A percentile compares a stretch with the other conserved stretches of the same genome.
Evolutionary conservation across 2,797 vertebrate genomes (phyloP).

Genomic region (Squalus acanthias): DNA sequence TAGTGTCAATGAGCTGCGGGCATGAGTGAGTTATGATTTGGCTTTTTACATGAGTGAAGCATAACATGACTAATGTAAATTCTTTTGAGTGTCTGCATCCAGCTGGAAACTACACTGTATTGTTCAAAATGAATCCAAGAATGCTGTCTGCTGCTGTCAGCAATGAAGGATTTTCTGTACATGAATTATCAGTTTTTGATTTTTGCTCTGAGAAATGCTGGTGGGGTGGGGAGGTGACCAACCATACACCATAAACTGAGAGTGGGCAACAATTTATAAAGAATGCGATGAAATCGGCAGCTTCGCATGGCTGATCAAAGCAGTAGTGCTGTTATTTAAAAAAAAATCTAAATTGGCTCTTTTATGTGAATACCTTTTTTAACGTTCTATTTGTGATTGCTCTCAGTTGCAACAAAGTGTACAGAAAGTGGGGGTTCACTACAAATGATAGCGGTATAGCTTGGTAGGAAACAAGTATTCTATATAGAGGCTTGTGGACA

Average conservation of each 20-base stretch:
- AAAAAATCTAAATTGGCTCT: not conserved
- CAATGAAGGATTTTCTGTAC: not conserved
- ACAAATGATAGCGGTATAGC: not conserved
- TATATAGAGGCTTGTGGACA: not conserved
- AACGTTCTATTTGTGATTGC: not conserved
- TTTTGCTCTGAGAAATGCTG: not conserved
- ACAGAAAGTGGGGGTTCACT: not conserved
- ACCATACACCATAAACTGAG: not conserved
- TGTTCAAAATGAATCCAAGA: slow-evolving; percentile 10
- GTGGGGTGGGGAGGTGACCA: not conserved
- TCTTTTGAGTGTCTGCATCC: not conserved
- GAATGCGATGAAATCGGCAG: not conserved
- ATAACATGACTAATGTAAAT: not conserved
- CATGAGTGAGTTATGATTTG: not conserved
- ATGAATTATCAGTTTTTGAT: not conserved
- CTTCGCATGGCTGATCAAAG: not conserved
- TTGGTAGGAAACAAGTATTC: not conserved
- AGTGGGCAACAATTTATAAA: not conserved
- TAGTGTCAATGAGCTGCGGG: not conserved
- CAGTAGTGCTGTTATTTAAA: not conserved
- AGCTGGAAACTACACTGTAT: not conserved
- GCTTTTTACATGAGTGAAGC: not conserved
- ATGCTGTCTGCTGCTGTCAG: not conserved
- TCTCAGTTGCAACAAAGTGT: not conserved
- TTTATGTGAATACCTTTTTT: not conserved